Base-by-base conservation (phyloP, 2,113 vertebrate species). In the Oryctolagus cuniculus region DNA sequence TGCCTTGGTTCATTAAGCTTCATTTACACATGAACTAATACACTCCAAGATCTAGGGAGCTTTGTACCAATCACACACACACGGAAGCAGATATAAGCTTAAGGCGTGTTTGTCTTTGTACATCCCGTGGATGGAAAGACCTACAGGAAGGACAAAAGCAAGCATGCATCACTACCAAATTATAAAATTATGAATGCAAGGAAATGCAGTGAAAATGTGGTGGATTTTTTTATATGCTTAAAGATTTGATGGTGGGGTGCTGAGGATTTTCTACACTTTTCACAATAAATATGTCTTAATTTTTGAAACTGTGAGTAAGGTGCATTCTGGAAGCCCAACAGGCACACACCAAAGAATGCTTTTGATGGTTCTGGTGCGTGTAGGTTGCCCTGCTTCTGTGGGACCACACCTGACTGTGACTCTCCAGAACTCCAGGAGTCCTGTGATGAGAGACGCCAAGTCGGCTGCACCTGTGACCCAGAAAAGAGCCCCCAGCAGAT, bases 341-440 rank as follows among this genome's bases (percentile, higher is more conserved):
- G 55, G 9, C 0, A 53, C n/a, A 75, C 19, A 4, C 11, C 51
- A 12, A 72, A 19, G 81, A 49, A 17, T 58, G 9, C 21, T 61
- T 58, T 78, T 8, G 19, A 3, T 11, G 4, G 10, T 25, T 36
- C 13, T 19, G 31, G 11, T 55, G 5, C 6, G 36, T 7, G 31
- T 3, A 0, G 13, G 3, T 29, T 12, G 1, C 3, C 2, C 22
- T 10, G 25, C 12, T 1, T 34, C 10, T 19, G 38, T 0, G 21
- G 72, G 34, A 72, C 7, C 53, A 66, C 0, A 0, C 19, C 21
- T 11, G 11, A 0, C 5, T 88, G 66, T 49, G 1, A 2, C 5
- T 2, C 13, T 10, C 36, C 10, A 36, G 34, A 10, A 36, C 51
- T 21, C 17, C 44, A 4, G 3, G 5, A 6, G 53, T 55, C 44